Conservation (phyloP, 2,797 vertebrate genomes). For the Aeoliscus strigatus region DNA sequence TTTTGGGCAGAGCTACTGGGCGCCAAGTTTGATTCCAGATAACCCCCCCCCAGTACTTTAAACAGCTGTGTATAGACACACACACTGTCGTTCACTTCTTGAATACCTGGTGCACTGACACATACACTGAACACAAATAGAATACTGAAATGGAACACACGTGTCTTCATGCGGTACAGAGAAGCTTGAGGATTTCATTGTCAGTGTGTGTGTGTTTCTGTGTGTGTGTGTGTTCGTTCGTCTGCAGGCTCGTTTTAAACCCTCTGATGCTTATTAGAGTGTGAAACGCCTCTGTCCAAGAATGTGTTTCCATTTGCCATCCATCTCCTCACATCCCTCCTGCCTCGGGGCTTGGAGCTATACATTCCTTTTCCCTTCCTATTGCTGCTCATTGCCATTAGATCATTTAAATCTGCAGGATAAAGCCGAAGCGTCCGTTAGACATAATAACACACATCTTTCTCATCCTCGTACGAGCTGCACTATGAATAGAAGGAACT, state of each 20-base stretch:
- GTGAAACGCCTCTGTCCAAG: constrained; percentile 44
- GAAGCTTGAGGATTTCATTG: constrained; percentile 26
- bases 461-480: too few relatives aligned
- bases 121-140: background rate
- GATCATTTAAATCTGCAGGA: too few relatives aligned
- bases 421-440: too few relatives aligned
- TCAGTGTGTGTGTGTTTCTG: constrained; percentile 8
- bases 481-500: too few relatives aligned
- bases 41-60: too few relatives aligned
- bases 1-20: constrained; percentile 64
- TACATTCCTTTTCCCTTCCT: background rate
- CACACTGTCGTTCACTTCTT: too few relatives aligned
- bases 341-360: constrained; percentile 18
- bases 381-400: too few relatives aligned
- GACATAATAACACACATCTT: too few relatives aligned
- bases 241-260: constrained; percentile 42
- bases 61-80: too few relatives aligned
- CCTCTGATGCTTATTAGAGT: constrained; percentile 46
- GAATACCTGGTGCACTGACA: too few relatives aligned
- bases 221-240: constrained; percentile 11
- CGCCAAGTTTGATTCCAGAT: constrained; percentile 47
- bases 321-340: constrained; percentile 20
- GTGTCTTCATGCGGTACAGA: too few relatives aligned
- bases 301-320: constrained; percentile 41
- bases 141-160: too few relatives aligned